Evolutionary conservation across 2,797 vertebrate species (phyloP), one percentile per base, ranked within the genome.

Genomic region (Helicolenus hilgendorfi): DNA sequence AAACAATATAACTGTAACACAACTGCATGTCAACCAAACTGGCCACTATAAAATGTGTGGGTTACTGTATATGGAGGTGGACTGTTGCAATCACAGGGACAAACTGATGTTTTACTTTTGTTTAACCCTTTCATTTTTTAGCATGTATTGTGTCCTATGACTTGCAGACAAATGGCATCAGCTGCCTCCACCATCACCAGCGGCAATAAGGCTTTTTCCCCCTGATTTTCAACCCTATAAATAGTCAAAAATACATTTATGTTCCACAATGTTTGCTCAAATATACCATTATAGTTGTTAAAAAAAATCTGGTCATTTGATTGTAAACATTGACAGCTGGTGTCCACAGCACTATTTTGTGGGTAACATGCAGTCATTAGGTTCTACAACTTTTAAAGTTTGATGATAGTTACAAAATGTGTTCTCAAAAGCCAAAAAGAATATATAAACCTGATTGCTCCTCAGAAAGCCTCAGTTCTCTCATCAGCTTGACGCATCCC

Each of bases 401-500:
- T 38, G 18, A 58, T 29, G 29, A 49, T 35, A 20, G 18, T 24
- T 41, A 2, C 2, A 26, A 64, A 24, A 22, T 24, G 10, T 59
- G 1, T 56, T 45, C 1, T 15, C 26, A 15, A 77, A 8, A 20
- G 5, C 3, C 0, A 41, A 0, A 56, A 24, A 20, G 2, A 20
- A 67, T 11, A 67, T 11, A 82, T 14, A 20, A 83, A 96, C 95
- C 94, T 33, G 92, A 58, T 5, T 38, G 79, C 65, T 93, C 77
- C 13, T 55, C 49, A 18, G 91, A 91, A 38, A 95, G 71, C 15
- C 8, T 84, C 35, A 97, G 18, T 26, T 93, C 81, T 49, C 70
- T 93, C 81, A 95, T 92, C 7, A 97, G 82, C 13, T 85, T 84
- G 11, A 84, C 5, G 71, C 97, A 97, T 22, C 89, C 84, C n/a